Percentiles rank a stretch among this genome's conserved stretches.
Conservation (phyloP, 1,140 invertebrate genomes). For the Nephotettix cincticeps region DNA sequence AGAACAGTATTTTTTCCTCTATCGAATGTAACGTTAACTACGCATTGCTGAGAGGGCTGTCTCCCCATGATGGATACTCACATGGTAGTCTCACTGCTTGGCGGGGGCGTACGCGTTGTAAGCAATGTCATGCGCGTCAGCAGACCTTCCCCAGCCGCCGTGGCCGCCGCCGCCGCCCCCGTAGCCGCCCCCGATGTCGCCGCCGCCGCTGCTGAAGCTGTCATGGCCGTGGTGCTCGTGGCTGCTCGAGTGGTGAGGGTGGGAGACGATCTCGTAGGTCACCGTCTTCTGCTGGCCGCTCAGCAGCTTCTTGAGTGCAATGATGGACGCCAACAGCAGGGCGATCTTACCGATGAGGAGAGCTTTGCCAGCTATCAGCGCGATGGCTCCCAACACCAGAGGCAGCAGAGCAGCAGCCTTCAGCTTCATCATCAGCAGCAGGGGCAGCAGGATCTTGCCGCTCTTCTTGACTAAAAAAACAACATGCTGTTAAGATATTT, state of each 20-base stretch:
- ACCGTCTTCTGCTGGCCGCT: conserved; percentile 71
- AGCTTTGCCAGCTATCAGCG: conserved; percentile 80
- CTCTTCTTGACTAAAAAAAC: conserved; percentile 61
- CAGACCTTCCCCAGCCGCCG: conserved; percentile 66
- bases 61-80: too few species aligned
- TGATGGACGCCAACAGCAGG: conserved; percentile 75
- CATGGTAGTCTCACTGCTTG: conserved; percentile 8
- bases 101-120: conserved; percentile 67
- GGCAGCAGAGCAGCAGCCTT: conserved; percentile 77
- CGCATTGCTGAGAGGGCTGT: too few species aligned
- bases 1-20: too few species aligned
- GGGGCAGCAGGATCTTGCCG: conserved; percentile 71
- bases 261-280: conserved; percentile 79
- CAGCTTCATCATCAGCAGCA: conserved; percentile 69
- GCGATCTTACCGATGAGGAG: conserved; percentile 81
- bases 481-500: too few species aligned
- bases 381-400: conserved; percentile 73
- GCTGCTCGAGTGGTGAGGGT: conserved; percentile 71
- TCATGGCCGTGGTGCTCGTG: conserved; percentile 55
- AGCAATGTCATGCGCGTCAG: conserved; percentile 68
- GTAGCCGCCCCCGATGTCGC: conserved; percentile 31
- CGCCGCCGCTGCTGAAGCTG: conserved; percentile 47
- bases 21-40: too few species aligned
- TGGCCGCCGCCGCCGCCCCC: conserved; percentile 52
- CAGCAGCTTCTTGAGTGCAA: conserved; percentile 77